These are phyloP conservation scores for Helicorthomorpha holstii DNA, from an alignment of 1,140 invertebrate genomes.

Conservation along the genomic window DNA sequence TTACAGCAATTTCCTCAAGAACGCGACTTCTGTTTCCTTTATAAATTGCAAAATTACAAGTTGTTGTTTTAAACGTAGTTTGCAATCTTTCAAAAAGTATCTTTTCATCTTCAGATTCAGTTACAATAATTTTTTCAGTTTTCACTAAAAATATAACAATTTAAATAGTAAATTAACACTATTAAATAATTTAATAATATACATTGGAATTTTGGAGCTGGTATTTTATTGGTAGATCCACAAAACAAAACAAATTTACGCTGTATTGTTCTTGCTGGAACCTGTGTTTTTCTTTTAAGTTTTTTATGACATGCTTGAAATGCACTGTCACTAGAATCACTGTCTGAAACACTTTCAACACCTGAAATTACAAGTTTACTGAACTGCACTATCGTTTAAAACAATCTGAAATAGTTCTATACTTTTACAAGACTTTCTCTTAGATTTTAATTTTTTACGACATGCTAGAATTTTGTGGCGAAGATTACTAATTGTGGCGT, in stretches of 20 bases:
- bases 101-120: neutral
- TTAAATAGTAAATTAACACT: neutral
- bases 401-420: neutral
- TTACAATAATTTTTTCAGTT: neutral
- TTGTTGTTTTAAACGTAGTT: neutral
- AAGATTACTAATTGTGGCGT: neutral
- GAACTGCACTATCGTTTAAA: neutral
- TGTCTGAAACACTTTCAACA: neutral
- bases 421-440: neutral
- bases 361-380: neutral
- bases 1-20: neutral
- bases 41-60: neutral
- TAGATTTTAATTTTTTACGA: neutral
- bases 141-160: neutral
- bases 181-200: neutral
- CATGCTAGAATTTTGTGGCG: neutral
- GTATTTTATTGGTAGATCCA: neutral
- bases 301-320: neutral
- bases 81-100: neutral
- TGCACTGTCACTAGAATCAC: neutral
- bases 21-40: neutral
- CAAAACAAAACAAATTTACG: neutral
- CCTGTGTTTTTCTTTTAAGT: neutral
- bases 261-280: neutral
- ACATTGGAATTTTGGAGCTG: neutral